Evolutionary conservation across 30 jellyfish, hydroid and myxozoan genomes (phyloP).

Genomic region (Calvadosia cruxmelitensis): DNA sequence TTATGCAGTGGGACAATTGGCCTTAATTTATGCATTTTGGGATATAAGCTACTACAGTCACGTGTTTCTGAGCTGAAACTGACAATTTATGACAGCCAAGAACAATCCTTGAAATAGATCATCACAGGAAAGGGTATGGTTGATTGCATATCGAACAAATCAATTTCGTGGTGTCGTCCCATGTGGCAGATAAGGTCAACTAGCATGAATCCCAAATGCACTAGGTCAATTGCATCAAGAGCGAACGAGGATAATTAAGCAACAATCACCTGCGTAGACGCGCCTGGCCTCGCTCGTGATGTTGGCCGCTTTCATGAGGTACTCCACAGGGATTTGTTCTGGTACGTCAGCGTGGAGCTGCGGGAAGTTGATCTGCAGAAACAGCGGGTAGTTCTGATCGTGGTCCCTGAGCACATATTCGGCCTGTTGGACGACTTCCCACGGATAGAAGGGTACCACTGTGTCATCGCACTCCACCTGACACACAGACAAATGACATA

Average conservation of each 20-base stretch:
- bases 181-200: too few species aligned
- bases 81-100: too few species aligned
- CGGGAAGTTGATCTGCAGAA: constrained; percentile 88
- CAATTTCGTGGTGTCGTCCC: too few species aligned
- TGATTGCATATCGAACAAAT: too few species aligned
- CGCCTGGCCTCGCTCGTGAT: constrained; percentile 75
- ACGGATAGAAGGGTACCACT: constrained; percentile 76
- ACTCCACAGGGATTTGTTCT: constrained; percentile 87
- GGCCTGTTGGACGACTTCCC: constrained; percentile 94
- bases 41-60: too few species aligned
- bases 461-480: constrained; percentile 91
- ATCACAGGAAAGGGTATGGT: too few species aligned
- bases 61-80: too few species aligned
- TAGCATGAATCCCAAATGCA: too few species aligned
- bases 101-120: too few species aligned
- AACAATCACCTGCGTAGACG: constrained; percentile 92
- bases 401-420: constrained; percentile 76
- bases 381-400: constrained; percentile 76
- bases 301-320: constrained; percentile 42
- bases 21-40: too few species aligned
- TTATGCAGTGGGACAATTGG: too few species aligned
- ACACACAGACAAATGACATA: constrained; percentile 1
- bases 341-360: constrained; percentile 82
- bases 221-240: background rate
- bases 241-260: background rate